phyloP scores from a whole-genome alignment of 2,888 invertebrate genomes.

The Hipparchia sbordonii region DNA sequence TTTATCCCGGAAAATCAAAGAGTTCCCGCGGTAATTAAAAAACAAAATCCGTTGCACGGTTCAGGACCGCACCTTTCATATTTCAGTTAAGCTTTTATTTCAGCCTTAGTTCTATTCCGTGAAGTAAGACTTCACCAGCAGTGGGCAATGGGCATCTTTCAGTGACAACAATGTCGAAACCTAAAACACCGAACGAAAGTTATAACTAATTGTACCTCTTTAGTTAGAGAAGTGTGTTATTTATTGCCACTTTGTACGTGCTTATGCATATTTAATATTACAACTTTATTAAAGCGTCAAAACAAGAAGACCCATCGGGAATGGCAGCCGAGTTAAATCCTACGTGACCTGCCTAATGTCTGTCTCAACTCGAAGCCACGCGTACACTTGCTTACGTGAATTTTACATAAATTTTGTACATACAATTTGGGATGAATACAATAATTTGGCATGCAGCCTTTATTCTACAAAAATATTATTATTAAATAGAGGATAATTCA shows the following conservation, averaged over 20 bases:
- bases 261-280: conserved; percentile 23
- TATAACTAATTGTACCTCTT: neutral
- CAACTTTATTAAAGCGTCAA: conserved; percentile 59
- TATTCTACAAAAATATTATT: no score
- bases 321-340: conserved; percentile 56
- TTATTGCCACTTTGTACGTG: conserved; percentile 11
- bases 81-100: no score
- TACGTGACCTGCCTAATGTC: conserved; percentile 69
- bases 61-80: no score
- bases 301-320: conserved; percentile 65
- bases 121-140: no score
- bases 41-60: no score
- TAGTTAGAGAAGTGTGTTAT: neutral
- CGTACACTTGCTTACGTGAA: conserved; percentile 63
- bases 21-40: no score
- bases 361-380: conserved; percentile 61
- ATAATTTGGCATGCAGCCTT: neutral
- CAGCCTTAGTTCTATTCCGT: no score
- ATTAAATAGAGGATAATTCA: no score
- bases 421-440: neutral
- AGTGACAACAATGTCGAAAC: no score
- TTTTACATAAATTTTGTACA: conserved; percentile 10
- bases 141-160: no score
- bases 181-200: no score
- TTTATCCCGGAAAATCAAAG: no score